Evolutionary conservation across 2,888 invertebrate species (phyloP).

Genomic region (Sthenelais limicola): DNA sequence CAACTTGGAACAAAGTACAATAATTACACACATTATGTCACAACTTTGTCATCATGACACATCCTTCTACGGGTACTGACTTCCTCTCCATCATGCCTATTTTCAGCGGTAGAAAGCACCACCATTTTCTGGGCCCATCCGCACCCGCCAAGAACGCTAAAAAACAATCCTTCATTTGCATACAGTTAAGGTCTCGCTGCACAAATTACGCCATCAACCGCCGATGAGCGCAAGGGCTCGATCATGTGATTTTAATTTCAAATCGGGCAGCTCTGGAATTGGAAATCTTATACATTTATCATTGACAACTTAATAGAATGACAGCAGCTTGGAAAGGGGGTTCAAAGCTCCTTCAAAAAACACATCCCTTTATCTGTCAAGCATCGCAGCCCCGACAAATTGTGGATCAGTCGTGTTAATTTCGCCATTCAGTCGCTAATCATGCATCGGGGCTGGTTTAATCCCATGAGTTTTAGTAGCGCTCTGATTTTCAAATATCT

Average conservation of each 20-base stretch:
- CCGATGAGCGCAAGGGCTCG: background rate
- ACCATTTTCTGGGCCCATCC: no score
- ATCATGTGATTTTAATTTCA: conserved; percentile 29
- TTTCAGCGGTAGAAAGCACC: no score
- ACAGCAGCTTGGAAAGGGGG: background rate
- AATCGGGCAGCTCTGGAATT: conserved; percentile 39
- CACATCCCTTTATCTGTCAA: conserved; percentile 3
- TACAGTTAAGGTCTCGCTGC: conserved; percentile 18
- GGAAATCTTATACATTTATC: conserved; percentile 37
- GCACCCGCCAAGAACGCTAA: no score
- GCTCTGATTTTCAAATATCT: conserved; percentile 35
- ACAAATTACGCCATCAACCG: conserved; percentile 25
- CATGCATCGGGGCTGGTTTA: background rate
- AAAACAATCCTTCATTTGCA: conserved; percentile 29
- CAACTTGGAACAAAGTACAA: no score
- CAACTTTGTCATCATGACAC: no score
- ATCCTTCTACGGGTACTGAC: no score
- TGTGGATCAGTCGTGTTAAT: conserved; percentile 34
- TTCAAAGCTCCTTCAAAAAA: conserved; percentile 5
- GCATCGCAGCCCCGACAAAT: conserved; percentile 5
- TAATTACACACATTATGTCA: no score
- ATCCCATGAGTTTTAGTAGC: conserved; percentile 18
- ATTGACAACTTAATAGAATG: conserved; percentile 31
- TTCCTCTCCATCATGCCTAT: no score
- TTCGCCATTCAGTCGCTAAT: conserved; percentile 1